Percentiles rank a stretch among this genome's conserved stretches.
Evolutionary conservation across 2,888 invertebrate genomes (phyloP).

Genomic region (Chrysotoxum bicinctum): DNA sequence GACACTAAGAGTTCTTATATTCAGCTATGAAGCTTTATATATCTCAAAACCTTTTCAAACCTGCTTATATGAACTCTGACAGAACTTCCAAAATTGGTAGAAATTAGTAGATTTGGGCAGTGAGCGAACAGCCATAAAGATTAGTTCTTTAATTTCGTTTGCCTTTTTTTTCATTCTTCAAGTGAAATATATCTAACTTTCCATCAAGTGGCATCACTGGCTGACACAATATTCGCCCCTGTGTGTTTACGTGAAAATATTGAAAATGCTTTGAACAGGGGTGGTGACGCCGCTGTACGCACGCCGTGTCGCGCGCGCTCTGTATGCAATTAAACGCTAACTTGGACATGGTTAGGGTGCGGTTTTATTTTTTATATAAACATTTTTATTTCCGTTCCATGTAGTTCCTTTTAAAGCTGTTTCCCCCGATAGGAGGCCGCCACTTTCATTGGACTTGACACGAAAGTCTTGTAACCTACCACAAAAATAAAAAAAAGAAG

Average conservation of each 20-base stretch:
- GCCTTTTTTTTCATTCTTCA: neutral
- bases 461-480: constrained; percentile 11
- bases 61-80: too few relatives aligned
- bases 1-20: too few relatives aligned
- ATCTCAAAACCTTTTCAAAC: too few relatives aligned
- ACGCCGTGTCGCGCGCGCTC: constrained; percentile 6
- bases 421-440: constrained; percentile 16
- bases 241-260: neutral
- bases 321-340: constrained; percentile 65
- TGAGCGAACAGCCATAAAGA: too few relatives aligned
- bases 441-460: constrained; percentile 36
- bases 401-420: constrained; percentile 31
- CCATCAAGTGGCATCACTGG: constrained; percentile 2
- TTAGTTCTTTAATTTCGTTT: too few relatives aligned
- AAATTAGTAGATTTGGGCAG: too few relatives aligned
- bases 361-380: constrained; percentile 10
- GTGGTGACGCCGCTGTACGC: constrained; percentile 20
- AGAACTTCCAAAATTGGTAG: too few relatives aligned
- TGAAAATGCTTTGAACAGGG: neutral
- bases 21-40: too few relatives aligned
- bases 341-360: constrained; percentile 67
- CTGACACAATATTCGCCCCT: neutral
- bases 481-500: neutral
- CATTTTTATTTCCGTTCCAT: constrained; percentile 2
- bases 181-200: neutral